Conservation (phyloP, 2,888 invertebrate species). For the Xanthorhoe designata region DNA sequence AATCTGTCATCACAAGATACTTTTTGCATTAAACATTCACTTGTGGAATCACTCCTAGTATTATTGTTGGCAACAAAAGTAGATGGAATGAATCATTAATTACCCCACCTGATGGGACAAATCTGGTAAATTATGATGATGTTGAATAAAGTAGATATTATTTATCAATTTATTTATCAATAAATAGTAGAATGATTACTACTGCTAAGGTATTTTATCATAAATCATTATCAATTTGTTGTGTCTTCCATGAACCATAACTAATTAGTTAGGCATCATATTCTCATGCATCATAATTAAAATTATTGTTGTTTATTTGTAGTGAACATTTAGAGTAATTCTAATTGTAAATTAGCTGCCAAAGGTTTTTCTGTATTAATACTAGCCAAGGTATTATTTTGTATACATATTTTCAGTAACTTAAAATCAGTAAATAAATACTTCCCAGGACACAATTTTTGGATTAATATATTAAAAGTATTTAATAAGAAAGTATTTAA, state of each 20-base stretch:
- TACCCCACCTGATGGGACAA: no score
- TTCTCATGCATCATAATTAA: conserved; percentile 28
- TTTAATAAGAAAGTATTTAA: conserved; percentile 7
- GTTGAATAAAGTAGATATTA: not conserved
- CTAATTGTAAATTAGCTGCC: conserved; percentile 29
- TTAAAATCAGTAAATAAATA: not conserved
- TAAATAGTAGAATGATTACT: conserved; percentile 5
- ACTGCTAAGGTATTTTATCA: conserved; percentile 26
- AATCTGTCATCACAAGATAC: conserved; percentile 19
- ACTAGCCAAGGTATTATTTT: not conserved
- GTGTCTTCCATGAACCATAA: conserved; percentile 60
- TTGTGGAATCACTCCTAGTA: conserved; percentile 4
- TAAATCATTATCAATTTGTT: conserved; percentile 49
- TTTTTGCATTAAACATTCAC: conserved; percentile 19
- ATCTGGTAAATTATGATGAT: no score
- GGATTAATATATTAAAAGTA: conserved; percentile 1
- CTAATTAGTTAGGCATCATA: conserved; percentile 49
- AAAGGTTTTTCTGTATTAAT: conserved; percentile 32
- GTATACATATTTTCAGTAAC: not conserved
- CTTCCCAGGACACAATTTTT: conserved; percentile 4
- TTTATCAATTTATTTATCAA: conserved; percentile 1
- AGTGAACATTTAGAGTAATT: conserved; percentile 10
- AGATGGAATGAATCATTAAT: not conserved
- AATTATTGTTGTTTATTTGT: conserved; percentile 26
- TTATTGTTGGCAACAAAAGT: conserved; percentile 7